Conservation (phyloP, 2,888 invertebrate species). For the Lepidocyrtoides sp. region DNA sequence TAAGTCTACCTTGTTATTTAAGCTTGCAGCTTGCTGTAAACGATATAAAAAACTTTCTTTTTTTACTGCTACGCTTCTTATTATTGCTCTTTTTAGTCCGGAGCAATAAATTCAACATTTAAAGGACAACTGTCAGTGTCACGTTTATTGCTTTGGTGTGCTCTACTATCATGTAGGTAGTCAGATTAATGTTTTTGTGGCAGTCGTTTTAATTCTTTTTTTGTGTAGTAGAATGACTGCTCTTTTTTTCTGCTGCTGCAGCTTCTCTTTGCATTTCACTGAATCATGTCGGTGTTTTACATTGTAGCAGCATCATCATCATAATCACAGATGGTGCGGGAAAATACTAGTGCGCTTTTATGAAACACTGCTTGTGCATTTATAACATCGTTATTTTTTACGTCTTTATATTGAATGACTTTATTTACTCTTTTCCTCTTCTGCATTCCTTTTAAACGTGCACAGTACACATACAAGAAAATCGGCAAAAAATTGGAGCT, state of each 20-base stretch:
- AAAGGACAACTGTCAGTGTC: constrained; percentile 30
- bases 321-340: no score
- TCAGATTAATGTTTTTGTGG: not conserved
- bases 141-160: constrained; percentile 1
- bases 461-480: not conserved
- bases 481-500: not conserved
- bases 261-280: no score
- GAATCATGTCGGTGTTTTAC: no score
- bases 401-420: not conserved
- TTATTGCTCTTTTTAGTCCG: not conserved
- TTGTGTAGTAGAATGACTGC: not conserved
- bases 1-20: constrained; percentile 21
- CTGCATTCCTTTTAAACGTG: not conserved
- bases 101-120: constrained; percentile 35
- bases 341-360: no score
- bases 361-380: not conserved
- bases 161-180: constrained; percentile 15
- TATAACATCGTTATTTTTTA: not conserved
- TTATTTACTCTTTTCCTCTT: not conserved
- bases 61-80: no score
- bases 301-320: no score
- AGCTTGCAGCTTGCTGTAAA: not conserved
- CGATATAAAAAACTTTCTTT: not conserved
- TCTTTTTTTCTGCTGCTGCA: not conserved
- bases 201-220: not conserved